Evolutionary conservation across 2,113 vertebrate genomes (phyloP), one percentile per base, ranked within the genome.

Genomic region (Chitala chitala): DNA sequence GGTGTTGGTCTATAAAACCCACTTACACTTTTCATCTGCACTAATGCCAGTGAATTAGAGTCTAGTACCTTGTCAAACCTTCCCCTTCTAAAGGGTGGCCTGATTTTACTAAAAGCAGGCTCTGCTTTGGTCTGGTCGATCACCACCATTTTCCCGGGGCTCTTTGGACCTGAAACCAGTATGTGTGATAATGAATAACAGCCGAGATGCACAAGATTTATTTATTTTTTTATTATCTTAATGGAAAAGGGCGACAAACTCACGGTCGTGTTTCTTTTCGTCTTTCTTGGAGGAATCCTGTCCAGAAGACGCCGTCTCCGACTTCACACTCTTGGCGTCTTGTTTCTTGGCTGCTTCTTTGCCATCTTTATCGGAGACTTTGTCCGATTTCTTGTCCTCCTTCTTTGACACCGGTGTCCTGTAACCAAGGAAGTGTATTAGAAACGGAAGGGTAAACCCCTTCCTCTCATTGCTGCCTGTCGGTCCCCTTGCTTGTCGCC

Each of bases 311-410:
- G 85, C 84, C 0, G 88, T 87, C 15, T 94, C 94, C 69, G 78
- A 91, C 86, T 94, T 96, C 79, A 89, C 89, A 63, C 91, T 88
- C 90, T 91, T 98, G 66, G 82, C 72, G 56, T 98, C 94, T 50
- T 76, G 82, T 87, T 96, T 97, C 86, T 96, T 98, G 68, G 79
- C 79, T 15, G 74, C 1, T 53, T 98, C 96, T 83, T 96, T 95
- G 79, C 75, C 88, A 78, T 98, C 94, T 81, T 96, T 98, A 72
- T 96, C 96, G 75, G 93, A 92, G 0, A 85, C 84, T 81, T 96
- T 96, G 29, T 96, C 96, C n/a, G 88, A 90, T 71, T 95, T 95
- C 84, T 96, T 98, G 42, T 99, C 96, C 73, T 98, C 96, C 80
- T 97, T 98, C 89, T 96, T 98, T 69, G 91, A 83, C 74, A 82